Percentiles rank a stretch among this genome's conserved stretches.
These are phyloP conservation scores for Dinoponera quadriceps DNA, from an alignment of 1,140 invertebrate genomes.

Conservation along the genomic window DNA sequence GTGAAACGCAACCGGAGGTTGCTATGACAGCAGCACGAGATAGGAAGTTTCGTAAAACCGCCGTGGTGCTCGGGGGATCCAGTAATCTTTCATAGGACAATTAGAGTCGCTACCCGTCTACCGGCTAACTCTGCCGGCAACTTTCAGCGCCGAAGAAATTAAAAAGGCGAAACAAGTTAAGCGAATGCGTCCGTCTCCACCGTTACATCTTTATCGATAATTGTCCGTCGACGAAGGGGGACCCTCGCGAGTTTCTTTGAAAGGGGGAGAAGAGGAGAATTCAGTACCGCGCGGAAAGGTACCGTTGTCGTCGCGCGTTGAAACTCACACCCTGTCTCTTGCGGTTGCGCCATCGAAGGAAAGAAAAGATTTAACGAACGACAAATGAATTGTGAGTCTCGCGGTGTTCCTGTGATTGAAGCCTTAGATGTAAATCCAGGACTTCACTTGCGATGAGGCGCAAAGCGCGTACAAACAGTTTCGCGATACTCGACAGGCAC, in stretches of 20 bases:
- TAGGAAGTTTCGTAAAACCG: constrained; percentile 24
- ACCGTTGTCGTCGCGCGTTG: no score
- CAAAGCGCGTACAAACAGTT: neutral
- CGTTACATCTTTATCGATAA: neutral
- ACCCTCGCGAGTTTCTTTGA: neutral
- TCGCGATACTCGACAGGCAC: neutral
- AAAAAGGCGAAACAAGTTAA: neutral
- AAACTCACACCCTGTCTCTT: no score
- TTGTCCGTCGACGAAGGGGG: neutral
- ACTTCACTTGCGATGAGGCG: neutral
- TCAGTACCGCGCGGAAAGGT: no score
- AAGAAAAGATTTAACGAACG: no score
- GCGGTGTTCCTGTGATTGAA: no score
- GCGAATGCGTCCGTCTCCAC: neutral
- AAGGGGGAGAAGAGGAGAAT: no score
- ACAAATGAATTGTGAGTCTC: no score
- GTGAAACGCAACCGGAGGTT: constrained; percentile 40
- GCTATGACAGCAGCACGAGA: constrained; percentile 5
- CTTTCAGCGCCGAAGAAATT: neutral
- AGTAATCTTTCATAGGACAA: neutral
- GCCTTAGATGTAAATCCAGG: no score
- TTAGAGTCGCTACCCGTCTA: neutral
- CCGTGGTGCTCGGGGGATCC: neutral
- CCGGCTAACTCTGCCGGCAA: neutral
- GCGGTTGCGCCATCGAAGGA: no score